These are phyloP conservation scores for Platorchestia sp. DNA, from an alignment of 1,140 invertebrate species.

Conservation along the genomic window DNA sequence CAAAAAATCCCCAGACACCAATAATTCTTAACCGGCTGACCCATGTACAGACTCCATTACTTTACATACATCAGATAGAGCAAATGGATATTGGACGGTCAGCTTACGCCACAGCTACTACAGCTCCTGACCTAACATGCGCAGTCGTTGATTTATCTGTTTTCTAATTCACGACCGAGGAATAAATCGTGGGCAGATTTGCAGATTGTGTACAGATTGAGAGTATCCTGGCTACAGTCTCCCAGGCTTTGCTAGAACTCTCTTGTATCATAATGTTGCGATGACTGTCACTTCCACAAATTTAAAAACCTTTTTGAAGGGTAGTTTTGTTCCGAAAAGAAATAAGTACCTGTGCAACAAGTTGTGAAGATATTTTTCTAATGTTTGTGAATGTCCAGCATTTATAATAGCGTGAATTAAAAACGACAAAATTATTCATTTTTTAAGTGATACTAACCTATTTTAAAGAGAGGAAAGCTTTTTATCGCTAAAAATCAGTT, in stretches of 20 bases:
- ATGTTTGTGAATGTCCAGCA: too few relatives aligned
- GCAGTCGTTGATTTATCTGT: not conserved
- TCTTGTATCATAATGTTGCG: too few relatives aligned
- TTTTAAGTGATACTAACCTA: not conserved
- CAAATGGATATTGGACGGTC: not conserved
- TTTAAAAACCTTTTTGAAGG: too few relatives aligned
- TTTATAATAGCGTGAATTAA: not conserved
- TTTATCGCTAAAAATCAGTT: not conserved
- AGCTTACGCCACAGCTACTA: not conserved
- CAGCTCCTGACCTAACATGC: not conserved
- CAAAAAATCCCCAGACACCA: too few relatives aligned
- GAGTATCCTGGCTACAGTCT: not conserved
- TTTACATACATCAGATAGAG: not conserved
- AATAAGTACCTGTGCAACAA: too few relatives aligned
- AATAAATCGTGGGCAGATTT: not conserved
- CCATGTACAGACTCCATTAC: not conserved
- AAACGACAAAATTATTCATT: not conserved
- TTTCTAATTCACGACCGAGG: not conserved
- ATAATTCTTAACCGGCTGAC: not conserved
- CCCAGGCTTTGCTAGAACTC: not conserved
- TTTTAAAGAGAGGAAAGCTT: not conserved
- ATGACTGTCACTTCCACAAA: too few relatives aligned
- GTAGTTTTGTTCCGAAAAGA: too few relatives aligned
- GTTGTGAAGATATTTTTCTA: too few relatives aligned
- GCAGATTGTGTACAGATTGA: not conserved